phyloP scores from a whole-genome alignment of 2,797 vertebrate species.

The Lophotriccus pileatus region DNA sequence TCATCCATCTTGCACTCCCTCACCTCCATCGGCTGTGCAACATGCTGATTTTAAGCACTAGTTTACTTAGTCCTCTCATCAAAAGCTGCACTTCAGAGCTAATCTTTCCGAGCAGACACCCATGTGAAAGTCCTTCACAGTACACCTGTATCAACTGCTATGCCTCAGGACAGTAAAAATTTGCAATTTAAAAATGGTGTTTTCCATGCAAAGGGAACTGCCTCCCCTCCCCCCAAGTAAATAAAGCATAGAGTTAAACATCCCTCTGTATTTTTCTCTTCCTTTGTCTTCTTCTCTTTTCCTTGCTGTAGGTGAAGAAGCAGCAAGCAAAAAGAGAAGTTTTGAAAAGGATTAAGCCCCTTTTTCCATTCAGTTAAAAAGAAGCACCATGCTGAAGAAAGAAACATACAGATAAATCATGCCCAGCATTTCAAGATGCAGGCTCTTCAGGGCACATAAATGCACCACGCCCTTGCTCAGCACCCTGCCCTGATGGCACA shows the following conservation, averaged over 20 bases:
- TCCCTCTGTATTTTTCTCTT: neutral
- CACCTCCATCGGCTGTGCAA: neutral
- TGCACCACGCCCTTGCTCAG: fast-evolving
- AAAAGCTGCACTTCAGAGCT: neutral
- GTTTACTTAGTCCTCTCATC: neutral
- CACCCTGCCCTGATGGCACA: neutral
- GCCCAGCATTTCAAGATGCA: neutral
- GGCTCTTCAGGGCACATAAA: neutral
- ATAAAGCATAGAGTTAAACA: neutral
- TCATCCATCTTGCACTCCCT: neutral
- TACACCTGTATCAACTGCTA: conserved; percentile 4
- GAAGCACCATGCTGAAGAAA: neutral
- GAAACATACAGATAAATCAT: neutral
- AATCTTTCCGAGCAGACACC: neutral
- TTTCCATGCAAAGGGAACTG: neutral
- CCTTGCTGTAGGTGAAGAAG: neutral
- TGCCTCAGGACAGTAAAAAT: neutral
- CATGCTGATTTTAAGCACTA: neutral
- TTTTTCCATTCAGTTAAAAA: neutral
- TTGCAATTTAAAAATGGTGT: neutral
- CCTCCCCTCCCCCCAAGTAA: neutral
- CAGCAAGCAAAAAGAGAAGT: neutral
- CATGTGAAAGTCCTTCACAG: neutral
- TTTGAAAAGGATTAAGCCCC: neutral
- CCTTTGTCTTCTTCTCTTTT: neutral